Evolutionary conservation across 2,888 invertebrate genomes (phyloP), one percentile per base, ranked within the genome.

Genomic region (Dasypogon diadema): DNA sequence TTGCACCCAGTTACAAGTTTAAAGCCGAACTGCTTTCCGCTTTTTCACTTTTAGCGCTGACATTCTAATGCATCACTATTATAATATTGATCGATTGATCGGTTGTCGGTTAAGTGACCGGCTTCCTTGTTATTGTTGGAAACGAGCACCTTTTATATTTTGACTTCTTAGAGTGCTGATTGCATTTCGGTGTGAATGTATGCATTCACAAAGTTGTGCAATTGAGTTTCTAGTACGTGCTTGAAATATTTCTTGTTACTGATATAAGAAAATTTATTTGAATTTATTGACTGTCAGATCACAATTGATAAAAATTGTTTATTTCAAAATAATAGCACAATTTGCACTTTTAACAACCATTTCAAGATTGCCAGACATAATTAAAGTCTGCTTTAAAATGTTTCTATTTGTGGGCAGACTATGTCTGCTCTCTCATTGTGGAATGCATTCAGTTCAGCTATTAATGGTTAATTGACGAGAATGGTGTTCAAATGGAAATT

Each of bases 41-140:
- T n/a, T n/a, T n/a, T n/a, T n/a, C n/a, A 58, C 58, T 58, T 58
- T 58, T 58, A 24, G 1, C 30, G 30, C 21, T 22, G 18, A 12
- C 55, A 12, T 22, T 1, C 3, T 5, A 14, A 6, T 26, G 26
- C 8, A 14, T 30, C 14, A 14, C 30, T 24, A 58, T 26, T 26
- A 30, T 16, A 16, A 16, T 30, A 26, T 58, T 58, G 58, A 58
- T 58, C 58, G 58, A 34, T 24, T 58, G 58, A 26, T 58, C 26
- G 30, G 16, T 30, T 24, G 30, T 30, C 24, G 24, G 56, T 24
- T 3, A 24, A 56, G 21, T 56, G 56, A 56, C 56, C 58, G 58
- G 58, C 24, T 58, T 58, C 58, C 24, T 58, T 58, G 58, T 58
- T 58, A 58, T 58, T 58, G 55, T 55, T 55, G 14, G 26, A 55